Percentiles rank a stretch among this genome's conserved stretches.
phyloP scores from a whole-genome alignment of 2,888 invertebrate genomes.

The Hyposoter didymator region DNA sequence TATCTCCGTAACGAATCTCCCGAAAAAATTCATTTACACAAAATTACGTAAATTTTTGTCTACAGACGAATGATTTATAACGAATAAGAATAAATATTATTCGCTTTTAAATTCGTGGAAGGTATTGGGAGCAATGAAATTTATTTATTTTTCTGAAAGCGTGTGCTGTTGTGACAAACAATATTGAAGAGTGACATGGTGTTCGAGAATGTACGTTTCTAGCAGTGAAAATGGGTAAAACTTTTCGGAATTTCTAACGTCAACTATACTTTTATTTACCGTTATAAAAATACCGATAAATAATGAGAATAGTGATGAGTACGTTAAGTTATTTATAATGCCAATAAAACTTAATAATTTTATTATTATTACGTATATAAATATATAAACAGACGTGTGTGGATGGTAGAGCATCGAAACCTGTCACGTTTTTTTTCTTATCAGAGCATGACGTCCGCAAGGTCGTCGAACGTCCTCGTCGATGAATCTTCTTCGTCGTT shows the following conservation, averaged over 20 bases:
- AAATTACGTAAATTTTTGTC: neutral
- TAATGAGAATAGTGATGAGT: neutral
- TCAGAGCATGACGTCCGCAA: conserved; percentile 74
- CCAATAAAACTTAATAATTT: neutral
- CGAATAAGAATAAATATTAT: neutral
- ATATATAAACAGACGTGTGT: neutral
- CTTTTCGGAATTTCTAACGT: neutral
- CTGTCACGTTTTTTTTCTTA: conserved; percentile 70
- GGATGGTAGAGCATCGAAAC: conserved; percentile 31
- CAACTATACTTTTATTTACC: neutral
- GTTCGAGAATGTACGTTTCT: neutral
- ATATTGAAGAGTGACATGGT: neutral
- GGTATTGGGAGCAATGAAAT: neutral
- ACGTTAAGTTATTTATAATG: conserved; percentile 5
- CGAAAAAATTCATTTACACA: neutral
- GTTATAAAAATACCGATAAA: neutral
- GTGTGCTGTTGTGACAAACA: neutral
- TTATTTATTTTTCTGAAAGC: neutral
- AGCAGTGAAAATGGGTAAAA: neutral
- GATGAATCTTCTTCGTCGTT: conserved; percentile 35
- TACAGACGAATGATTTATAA: neutral
- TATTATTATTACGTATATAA: neutral
- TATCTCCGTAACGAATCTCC: neutral
- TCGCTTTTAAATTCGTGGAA: neutral
- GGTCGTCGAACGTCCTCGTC: conserved; percentile 74